phyloP scores from a whole-genome alignment of 2,888 invertebrate genomes.

The Microctonus brassicae region DNA sequence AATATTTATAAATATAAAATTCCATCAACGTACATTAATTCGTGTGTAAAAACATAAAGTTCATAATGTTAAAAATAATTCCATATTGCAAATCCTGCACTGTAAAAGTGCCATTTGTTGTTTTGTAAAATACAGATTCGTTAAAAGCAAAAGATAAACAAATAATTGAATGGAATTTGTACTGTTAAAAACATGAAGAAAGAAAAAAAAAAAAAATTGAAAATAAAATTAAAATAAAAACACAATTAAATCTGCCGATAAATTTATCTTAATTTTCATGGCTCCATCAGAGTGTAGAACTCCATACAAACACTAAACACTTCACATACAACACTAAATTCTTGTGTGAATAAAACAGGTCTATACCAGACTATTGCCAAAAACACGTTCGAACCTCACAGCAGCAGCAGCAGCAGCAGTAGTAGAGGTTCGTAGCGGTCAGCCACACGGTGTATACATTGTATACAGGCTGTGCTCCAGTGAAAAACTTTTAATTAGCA shows the following conservation, averaged over 20 bases:
- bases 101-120: constrained; percentile 34
- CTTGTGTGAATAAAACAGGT: too few species aligned
- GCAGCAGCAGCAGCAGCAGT: constrained; percentile 17
- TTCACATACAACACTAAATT: too few species aligned
- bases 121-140: too few species aligned
- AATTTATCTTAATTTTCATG: not conserved
- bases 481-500: constrained; percentile 64
- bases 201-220: not conserved
- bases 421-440: constrained; percentile 6
- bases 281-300: not conserved
- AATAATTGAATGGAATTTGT: too few species aligned
- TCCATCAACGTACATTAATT: not conserved
- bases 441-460: not conserved
- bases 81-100: not conserved
- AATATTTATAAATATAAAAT: not conserved
- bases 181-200: not conserved
- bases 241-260: not conserved
- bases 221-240: not conserved
- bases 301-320: too few species aligned
- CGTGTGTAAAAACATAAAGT: not conserved
- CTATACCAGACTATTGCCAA: too few species aligned
- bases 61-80: not conserved
- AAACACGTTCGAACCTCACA: not conserved
- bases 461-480: constrained; percentile 26
- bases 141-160: too few species aligned